Evolutionary conservation across 2,113 vertebrate species (phyloP).

Genomic region (Pseudorectes ferrugineus): DNA sequence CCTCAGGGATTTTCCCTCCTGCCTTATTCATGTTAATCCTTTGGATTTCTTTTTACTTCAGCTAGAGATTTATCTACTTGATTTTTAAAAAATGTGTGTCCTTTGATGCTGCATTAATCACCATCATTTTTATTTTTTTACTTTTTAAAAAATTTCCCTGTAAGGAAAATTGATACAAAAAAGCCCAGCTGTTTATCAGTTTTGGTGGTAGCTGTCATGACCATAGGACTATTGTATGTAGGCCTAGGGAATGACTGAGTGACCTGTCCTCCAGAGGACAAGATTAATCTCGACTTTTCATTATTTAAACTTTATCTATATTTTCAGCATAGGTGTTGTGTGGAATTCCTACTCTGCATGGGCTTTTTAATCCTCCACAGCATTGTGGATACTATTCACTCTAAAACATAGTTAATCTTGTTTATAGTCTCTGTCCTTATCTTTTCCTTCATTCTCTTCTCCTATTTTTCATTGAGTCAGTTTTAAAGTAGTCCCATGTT

Average conservation of each 20-base stretch:
- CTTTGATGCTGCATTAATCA: background rate
- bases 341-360: background rate
- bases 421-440: background rate
- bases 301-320: background rate
- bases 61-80: background rate
- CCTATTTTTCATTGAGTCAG: background rate
- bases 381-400: background rate
- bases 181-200: background rate
- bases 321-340: background rate
- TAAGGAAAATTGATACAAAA: background rate
- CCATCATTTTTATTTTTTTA: background rate
- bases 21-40: background rate
- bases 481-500: background rate
- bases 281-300: background rate
- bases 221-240: rapidly evolving
- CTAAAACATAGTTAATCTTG: background rate
- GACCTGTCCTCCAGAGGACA: background rate
- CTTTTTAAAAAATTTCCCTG: background rate
- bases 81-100: background rate
- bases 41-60: background rate
- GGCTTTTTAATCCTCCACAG: background rate
- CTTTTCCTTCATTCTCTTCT: background rate
- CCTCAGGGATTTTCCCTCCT: background rate
- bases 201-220: background rate
- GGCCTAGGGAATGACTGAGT: background rate